Percentiles rank a stretch among this genome's conserved stretches.
Conservation (phyloP, 1,140 invertebrate species). For the Bombus consobrinus region DNA sequence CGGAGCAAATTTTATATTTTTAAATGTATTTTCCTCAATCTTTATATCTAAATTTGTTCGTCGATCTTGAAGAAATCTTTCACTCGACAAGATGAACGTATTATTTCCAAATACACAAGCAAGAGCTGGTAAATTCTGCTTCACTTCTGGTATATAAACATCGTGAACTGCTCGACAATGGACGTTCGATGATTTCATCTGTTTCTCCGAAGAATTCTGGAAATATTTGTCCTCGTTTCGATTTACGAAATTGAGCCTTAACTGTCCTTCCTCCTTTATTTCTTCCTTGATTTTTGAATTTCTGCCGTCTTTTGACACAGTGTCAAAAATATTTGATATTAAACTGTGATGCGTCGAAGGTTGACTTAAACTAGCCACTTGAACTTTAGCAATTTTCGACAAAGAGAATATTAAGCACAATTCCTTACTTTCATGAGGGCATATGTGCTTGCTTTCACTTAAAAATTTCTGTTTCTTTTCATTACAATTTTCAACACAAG, state of each 20-base stretch:
- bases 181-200: not conserved
- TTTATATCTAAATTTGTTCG: slow-evolving; percentile 61
- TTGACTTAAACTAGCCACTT: slow-evolving; percentile 34
- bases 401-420: slow-evolving; percentile 57
- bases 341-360: not conserved
- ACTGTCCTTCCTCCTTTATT: too few relatives aligned
- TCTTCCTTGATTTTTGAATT: too few relatives aligned
- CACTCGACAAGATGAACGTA: slow-evolving; percentile 70
- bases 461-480: not conserved
- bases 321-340: not conserved
- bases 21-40: slow-evolving; percentile 62
- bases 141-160: slow-evolving; percentile 63
- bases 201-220: not conserved
- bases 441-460: not conserved
- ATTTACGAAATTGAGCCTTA: not conserved
- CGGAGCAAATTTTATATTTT: slow-evolving; percentile 32
- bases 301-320: not conserved
- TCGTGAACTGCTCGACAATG: slow-evolving; percentile 61
- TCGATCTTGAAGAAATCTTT: slow-evolving; percentile 70
- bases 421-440: slow-evolving; percentile 9
- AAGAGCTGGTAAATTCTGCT: slow-evolving; percentile 67
- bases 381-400: slow-evolving; percentile 69
- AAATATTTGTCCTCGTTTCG: not conserved
- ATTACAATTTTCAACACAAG: not conserved
- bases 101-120: slow-evolving; percentile 58